Evolutionary conservation across 2,888 invertebrate species (phyloP).

Genomic region (Celastrina argiolus): DNA sequence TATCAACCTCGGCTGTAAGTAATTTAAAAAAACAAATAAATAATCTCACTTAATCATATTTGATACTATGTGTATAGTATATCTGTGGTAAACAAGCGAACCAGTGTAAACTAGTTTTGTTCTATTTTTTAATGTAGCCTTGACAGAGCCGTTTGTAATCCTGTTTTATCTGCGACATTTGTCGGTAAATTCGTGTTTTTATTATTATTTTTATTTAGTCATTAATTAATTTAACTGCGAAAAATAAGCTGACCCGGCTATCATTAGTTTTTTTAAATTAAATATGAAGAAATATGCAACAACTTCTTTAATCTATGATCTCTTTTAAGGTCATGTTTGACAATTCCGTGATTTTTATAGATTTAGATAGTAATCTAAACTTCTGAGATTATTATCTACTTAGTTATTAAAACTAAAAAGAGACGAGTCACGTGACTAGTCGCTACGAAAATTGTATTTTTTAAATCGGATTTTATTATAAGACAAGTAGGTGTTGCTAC

Average conservation of each 20-base stretch:
- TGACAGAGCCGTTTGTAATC: constrained; percentile 11
- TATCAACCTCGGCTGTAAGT: background rate
- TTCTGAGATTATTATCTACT: background rate
- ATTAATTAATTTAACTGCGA: background rate
- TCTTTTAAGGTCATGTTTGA: background rate
- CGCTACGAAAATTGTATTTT: too few relatives aligned
- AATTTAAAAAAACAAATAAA: constrained; percentile 4
- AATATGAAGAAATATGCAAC: background rate
- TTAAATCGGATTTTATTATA: too few relatives aligned
- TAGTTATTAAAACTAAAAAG: background rate
- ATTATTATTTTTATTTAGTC: constrained; percentile 8
- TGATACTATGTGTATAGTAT: background rate
- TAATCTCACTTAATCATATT: constrained; percentile 22
- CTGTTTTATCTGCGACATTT: constrained; percentile 15
- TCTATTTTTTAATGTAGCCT: constrained; percentile 6
- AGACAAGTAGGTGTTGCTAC: too few relatives aligned
- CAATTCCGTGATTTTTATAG: background rate
- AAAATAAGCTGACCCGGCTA: background rate
- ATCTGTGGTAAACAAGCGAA: background rate
- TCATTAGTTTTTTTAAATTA: background rate
- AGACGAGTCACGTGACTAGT: background rate
- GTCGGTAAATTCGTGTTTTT: constrained; percentile 3
- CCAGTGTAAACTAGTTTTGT: constrained; percentile 12
- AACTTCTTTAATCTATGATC: background rate
- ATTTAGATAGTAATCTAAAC: background rate